Base-by-base conservation (phyloP, 2,797 vertebrate genomes). In the Enteromius mattozi region DNA sequence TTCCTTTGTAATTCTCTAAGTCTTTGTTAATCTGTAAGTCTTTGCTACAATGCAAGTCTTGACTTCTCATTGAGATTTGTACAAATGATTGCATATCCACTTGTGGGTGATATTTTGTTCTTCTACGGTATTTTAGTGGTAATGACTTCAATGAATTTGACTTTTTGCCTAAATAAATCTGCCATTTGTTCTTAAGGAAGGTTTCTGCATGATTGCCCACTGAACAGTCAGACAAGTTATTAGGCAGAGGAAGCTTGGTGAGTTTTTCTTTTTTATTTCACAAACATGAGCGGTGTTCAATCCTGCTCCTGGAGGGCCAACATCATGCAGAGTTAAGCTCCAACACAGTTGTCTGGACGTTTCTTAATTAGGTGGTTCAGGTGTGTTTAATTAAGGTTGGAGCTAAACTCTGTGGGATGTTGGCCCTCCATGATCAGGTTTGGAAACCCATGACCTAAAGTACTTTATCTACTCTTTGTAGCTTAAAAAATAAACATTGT, bases 51-150 rank as follows among this genome's bases (percentile, higher is more conserved):
- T 47, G 30, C 42, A 79, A 66, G 40, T 68, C 42, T 51, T 80
- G 61, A 80, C 78, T 66, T 66, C 78, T 80, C 42, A 51, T 68
- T 66, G 49, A 33, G 19, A 79, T 80, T 13, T 66, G 27, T 49
- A 35, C 42, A 66, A 49, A 79, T 49, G 12, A 79, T 35, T 66
- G 27, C 59, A 66, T 65, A 49, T 33, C 27, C 59, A 65, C 77
- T 79, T 2, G 1, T 21, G 59, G 56, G 27, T 65, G 17, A 78
- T 47, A 78, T 65, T 13, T 78, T 56, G 42, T 78, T 37, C n/a
- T 78, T 78, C 37, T 78, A 24, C 45, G 24, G 37, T 6, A 16
- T 61, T 61, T 37, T 3, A 37, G 3, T 51, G 49, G 1, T 37
- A 56, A 76, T 40, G 0, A 35, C 49, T 35, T 75, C 42, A 3